Evolutionary conservation across 1,140 invertebrate genomes (phyloP), one percentile per base, ranked within the genome.

Genomic region (Diorhabda elongata): DNA sequence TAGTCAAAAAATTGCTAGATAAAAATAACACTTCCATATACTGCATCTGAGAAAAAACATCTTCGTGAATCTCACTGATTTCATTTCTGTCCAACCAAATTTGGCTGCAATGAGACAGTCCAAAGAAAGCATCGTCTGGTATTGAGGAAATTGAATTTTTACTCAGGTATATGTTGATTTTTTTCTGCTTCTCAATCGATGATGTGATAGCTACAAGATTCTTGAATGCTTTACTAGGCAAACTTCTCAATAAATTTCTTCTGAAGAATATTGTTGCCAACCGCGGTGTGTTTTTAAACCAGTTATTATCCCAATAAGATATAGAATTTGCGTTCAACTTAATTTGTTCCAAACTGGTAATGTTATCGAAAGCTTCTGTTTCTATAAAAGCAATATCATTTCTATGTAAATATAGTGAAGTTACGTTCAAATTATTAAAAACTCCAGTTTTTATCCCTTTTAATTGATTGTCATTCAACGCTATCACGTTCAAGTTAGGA

Each of bases 381-480:
- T 78, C 74, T 42, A 81, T 80, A 2, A 52, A 66, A 6, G 60
- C 63, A 5, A 81, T 81, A 42, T 69, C 64, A 61, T 81, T 81
- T 62, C 75, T 73, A 26, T 75, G 71, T 41, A 81, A 69, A 63
- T 69, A 74, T 11, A 81, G 69, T 60, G 71, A 69, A 0, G 67
- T 66, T 5, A 80, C 59, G n/a, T 68, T 58, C 8, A 81, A 59
- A 61, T 70, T 58, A 67, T 80, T 81, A 67, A 81, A 81, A 0
- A 81, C 75, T n/a, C 75, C 77, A n/a, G 58, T 68, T 42, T 61
- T 62, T 7, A 81, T 75, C 42, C 68, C 56, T 45, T 73, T 61
- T 1, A 81, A 64, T n/a, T 71, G 62, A 56, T 81, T 81, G 2
- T 75, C 73, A 11, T 75, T 69, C 6, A 81, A 60, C 47, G 75